Evolutionary conservation across 2,888 invertebrate species (phyloP).

Genomic region (Eurois occulta): DNA sequence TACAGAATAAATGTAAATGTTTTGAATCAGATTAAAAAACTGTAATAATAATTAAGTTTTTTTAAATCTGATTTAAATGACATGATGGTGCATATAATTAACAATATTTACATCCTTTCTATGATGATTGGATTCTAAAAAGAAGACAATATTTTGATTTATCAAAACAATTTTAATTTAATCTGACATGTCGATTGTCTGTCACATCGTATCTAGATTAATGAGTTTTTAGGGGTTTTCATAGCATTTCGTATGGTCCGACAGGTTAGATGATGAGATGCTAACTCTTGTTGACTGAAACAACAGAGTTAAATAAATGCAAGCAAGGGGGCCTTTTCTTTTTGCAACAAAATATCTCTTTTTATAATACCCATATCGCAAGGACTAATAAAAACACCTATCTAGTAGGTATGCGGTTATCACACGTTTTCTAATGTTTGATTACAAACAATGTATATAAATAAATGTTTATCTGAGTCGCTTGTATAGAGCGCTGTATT

Average conservation of each 20-base stretch:
- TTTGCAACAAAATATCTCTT: conserved; percentile 3
- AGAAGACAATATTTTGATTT: background rate
- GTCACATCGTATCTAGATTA: conserved; percentile 1
- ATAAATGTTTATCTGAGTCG: conserved; percentile 62
- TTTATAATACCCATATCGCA: conserved; percentile 25
- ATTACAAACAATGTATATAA: conserved; percentile 62
- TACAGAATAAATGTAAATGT: conserved; percentile 53
- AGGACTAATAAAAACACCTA: conserved; percentile 31
- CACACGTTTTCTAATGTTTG: conserved; percentile 62
- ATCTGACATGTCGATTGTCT: background rate
- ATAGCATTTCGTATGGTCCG: background rate
- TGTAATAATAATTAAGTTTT: conserved; percentile 28
- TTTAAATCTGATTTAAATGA: conserved; percentile 34
- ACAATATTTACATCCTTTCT: background rate
- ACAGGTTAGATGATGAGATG: background rate
- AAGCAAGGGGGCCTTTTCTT: background rate
- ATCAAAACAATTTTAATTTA: background rate
- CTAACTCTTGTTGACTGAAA: background rate
- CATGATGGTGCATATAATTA: conserved; percentile 22
- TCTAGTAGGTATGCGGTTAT: conserved; percentile 44
- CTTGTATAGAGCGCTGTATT: conserved; percentile 32
- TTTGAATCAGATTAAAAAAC: conserved; percentile 50
- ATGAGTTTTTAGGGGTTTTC: background rate
- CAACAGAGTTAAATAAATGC: background rate
- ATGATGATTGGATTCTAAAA: background rate